Evolutionary conservation across 2,888 invertebrate genomes (phyloP).

Genomic region (Protonemura montana): DNA sequence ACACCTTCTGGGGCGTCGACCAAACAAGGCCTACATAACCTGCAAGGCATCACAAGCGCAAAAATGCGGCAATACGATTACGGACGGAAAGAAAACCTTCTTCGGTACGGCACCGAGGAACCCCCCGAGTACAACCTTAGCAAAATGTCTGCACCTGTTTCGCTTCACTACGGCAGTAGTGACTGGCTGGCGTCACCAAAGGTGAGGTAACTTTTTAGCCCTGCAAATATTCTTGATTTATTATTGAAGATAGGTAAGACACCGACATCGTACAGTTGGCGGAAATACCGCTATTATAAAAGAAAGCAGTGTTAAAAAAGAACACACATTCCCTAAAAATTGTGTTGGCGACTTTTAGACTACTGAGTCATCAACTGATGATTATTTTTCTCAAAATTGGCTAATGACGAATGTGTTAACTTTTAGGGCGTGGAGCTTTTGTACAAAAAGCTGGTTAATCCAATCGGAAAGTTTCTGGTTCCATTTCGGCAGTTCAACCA

Average conservation of each 20-base stretch:
- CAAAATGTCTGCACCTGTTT: slow-evolving; percentile 67
- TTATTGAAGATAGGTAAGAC: too few species aligned
- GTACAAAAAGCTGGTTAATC: slow-evolving; percentile 63
- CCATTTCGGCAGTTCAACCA: slow-evolving; percentile 69
- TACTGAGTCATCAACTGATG: too few species aligned
- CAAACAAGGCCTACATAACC: slow-evolving; percentile 76
- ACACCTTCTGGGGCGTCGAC: too few species aligned
- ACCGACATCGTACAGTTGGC: too few species aligned
- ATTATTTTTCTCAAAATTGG: too few species aligned
- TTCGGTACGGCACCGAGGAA: slow-evolving; percentile 54
- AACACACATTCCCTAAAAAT: too few species aligned
- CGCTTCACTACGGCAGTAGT: slow-evolving; percentile 68
- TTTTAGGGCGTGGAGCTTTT: slow-evolving; percentile 66
- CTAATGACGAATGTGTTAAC: too few species aligned
- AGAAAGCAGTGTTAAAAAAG: too few species aligned
- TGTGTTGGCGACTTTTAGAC: too few species aligned
- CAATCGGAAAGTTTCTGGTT: slow-evolving; percentile 66
- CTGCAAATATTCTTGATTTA: too few species aligned
- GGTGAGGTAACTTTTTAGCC: too few species aligned
- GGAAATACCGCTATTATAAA: too few species aligned
- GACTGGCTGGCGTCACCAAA: neutral
- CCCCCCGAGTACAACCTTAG: slow-evolving; percentile 56
- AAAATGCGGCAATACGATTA: slow-evolving; percentile 54
- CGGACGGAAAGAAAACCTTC: neutral
- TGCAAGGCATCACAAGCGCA: slow-evolving; percentile 60